These are phyloP conservation scores for Strix uralensis DNA, from an alignment of 2,113 vertebrate species.

Conservation along the genomic window DNA sequence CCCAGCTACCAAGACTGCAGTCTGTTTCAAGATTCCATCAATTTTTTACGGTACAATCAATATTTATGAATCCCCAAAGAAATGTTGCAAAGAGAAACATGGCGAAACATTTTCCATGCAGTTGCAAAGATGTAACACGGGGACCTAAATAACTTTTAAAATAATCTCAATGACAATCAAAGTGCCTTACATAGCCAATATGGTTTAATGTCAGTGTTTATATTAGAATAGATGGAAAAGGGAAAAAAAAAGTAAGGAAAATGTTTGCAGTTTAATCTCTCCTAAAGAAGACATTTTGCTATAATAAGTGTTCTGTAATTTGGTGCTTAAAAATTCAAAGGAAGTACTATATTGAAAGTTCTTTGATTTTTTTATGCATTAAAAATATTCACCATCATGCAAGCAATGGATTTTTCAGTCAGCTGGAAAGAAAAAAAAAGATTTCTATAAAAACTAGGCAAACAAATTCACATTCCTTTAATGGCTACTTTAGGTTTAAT, in stretches of 20 bases:
- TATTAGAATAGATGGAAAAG: conserved; percentile 65
- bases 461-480: conserved; percentile 81
- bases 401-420: conserved; percentile 77
- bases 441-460: conserved; percentile 69
- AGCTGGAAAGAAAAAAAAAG: conserved; percentile 65
- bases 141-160: conserved; percentile 87
- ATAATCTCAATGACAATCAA: conserved; percentile 86
- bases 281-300: conserved; percentile 66
- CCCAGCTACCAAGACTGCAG: conserved; percentile 80
- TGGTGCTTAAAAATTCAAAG: conserved; percentile 77
- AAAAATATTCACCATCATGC: conserved; percentile 72
- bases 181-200: conserved; percentile 79
- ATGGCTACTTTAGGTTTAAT: conserved; percentile 85
- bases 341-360: conserved; percentile 71
- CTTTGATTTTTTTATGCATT: conserved; percentile 68
- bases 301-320: conserved; percentile 70
- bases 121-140: conserved; percentile 76
- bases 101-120: conserved; percentile 77
- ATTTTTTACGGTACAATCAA: conserved; percentile 98
- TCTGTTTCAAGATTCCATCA: conserved; percentile 89
- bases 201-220: conserved; percentile 78
- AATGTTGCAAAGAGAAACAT: conserved; percentile 90
- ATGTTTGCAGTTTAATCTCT: conserved; percentile 66
- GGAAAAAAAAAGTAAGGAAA: conserved; percentile 9
- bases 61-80: conserved; percentile 99